Evolutionary conservation across 92 coral and sea anemone genomes (phyloP).

Genomic region (Scolanthus callimorphus): DNA sequence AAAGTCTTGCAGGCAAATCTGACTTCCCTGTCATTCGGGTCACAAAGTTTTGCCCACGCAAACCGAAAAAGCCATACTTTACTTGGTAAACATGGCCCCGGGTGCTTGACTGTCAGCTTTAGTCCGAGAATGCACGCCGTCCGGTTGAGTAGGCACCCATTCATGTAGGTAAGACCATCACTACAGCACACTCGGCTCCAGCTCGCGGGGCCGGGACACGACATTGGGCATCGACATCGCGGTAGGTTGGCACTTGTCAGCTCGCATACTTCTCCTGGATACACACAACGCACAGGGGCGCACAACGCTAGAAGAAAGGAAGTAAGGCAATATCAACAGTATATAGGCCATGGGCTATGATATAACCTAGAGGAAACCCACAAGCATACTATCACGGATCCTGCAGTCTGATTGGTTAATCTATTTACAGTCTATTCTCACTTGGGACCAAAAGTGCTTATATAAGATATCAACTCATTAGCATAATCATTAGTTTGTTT

Average conservation of each 20-base stretch:
- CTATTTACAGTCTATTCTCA: too few species aligned
- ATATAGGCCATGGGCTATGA: too few species aligned
- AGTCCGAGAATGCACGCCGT: constrained; percentile 76
- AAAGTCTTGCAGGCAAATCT: too few species aligned
- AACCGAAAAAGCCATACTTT: too few species aligned
- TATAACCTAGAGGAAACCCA: neutral
- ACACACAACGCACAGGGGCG: constrained; percentile 29
- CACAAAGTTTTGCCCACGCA: too few species aligned
- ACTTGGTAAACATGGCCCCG: constrained; percentile 55
- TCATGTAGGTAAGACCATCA: constrained; percentile 66
- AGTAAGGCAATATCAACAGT: neutral
- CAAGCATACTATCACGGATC: too few species aligned
- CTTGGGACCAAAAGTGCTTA: too few species aligned
- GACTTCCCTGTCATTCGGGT: too few species aligned
- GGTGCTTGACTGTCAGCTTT: constrained; percentile 35
- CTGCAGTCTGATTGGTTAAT: too few species aligned
- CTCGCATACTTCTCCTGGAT: constrained; percentile 65
- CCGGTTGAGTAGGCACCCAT: constrained; percentile 54
- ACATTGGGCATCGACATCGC: constrained; percentile 46
- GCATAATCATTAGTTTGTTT: too few species aligned
- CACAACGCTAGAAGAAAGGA: constrained; percentile 56
- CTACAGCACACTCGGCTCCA: constrained; percentile 56
- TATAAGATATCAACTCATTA: too few species aligned
- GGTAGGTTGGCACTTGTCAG: constrained; percentile 48
- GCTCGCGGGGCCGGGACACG: constrained; percentile 38